Percentiles rank a stretch among this genome's conserved stretches.
Conservation (phyloP, 2,113 vertebrate species). For the Psittacara wagleri region DNA sequence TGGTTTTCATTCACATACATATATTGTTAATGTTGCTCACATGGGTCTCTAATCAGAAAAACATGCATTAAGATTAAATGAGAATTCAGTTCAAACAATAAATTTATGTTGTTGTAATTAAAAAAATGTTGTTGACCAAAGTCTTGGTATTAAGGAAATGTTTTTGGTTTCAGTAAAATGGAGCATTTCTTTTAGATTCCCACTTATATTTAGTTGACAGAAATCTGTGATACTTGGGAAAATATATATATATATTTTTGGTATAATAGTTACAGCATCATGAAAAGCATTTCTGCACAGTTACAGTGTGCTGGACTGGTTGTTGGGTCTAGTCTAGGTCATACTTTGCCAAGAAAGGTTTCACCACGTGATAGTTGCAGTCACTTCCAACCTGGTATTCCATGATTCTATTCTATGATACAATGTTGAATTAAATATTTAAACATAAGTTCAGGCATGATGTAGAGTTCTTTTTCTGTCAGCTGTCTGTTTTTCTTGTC, state of each 20-base stretch:
- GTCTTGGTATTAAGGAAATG: background rate
- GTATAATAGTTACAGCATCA: background rate
- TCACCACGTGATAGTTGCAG: background rate
- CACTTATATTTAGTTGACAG: background rate
- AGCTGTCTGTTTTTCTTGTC: background rate
- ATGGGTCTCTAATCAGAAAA: background rate
- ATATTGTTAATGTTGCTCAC: background rate
- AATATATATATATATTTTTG: rapidly evolving
- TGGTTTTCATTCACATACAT: background rate
- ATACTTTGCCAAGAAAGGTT: background rate
- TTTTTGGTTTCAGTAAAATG: background rate
- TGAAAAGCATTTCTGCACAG: background rate
- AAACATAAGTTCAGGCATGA: background rate
- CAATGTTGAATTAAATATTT: background rate
- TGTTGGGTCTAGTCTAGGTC: background rate
- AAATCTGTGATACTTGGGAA: background rate
- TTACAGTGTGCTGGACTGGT: background rate
- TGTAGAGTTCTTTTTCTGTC: background rate
- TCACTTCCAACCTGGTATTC: background rate
- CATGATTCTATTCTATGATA: background rate
- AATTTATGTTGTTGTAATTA: background rate
- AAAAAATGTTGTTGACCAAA: background rate
- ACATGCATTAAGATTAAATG: background rate
- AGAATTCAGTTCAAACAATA: background rate
- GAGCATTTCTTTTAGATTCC: background rate